Conservation (phyloP, 2,113 vertebrate species). For the Plecturocebus donacophilus region DNA sequence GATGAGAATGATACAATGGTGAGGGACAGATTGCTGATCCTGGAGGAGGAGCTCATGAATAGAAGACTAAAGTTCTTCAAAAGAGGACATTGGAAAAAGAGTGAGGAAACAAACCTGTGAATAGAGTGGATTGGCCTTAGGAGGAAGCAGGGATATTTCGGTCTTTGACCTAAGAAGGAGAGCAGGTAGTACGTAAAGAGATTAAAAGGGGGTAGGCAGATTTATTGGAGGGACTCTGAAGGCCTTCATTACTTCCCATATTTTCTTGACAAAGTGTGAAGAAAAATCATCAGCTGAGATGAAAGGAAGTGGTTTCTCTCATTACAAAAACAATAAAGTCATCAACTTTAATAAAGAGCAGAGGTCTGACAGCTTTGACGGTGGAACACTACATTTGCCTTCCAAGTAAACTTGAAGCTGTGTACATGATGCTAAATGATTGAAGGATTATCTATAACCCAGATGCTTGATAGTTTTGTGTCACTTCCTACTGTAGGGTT, state of each 20-base stretch:
- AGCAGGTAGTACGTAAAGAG: neutral
- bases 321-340: conserved; percentile 7
- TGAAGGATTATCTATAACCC: neutral
- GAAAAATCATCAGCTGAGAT: neutral
- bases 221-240: neutral
- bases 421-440: conserved; percentile 18
- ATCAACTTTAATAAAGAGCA: neutral
- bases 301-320: neutral
- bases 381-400: neutral
- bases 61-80: neutral
- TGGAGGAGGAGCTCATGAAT: neutral
- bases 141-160: neutral
- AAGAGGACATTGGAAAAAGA: neutral
- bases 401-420: neutral
- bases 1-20: neutral
- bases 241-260: neutral
- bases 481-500: neutral
- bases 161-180: neutral
- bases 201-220: neutral
- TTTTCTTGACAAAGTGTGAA: conserved; percentile 1
- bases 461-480: neutral
- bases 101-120: neutral
- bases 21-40: neutral
- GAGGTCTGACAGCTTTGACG: neutral
- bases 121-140: neutral